These are phyloP conservation scores for Selenia dentaria DNA, from an alignment of 2,888 invertebrate genomes.

Conservation along the genomic window DNA sequence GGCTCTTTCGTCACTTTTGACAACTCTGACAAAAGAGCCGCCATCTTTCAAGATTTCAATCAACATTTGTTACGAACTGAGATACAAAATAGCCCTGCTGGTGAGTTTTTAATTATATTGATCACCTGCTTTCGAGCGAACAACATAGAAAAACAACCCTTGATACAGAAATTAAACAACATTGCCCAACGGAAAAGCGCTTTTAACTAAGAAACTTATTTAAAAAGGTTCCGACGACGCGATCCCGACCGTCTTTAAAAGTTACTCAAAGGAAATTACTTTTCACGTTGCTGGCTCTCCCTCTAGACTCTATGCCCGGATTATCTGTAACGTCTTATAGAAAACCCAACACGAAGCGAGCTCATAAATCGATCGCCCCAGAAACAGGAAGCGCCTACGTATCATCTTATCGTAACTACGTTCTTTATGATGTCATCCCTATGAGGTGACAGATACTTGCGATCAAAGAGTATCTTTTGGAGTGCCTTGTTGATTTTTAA, in stretches of 20 bases:
- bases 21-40: too few species aligned
- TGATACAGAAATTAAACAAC: background rate
- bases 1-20: too few species aligned
- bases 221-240: slow-evolving; percentile 1
- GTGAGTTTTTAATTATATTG: too few species aligned
- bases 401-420: slow-evolving; percentile 35
- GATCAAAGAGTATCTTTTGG: too few species aligned
- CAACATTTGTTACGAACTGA: too few species aligned
- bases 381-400: slow-evolving; percentile 36
- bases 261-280: slow-evolving; percentile 9
- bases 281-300: slow-evolving; percentile 9
- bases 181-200: background rate
- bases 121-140: too few species aligned
- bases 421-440: slow-evolving; percentile 22
- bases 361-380: slow-evolving; percentile 40
- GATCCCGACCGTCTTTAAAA: slow-evolving; percentile 3
- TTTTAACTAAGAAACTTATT: slow-evolving; percentile 5
- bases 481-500: too few species aligned
- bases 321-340: slow-evolving; percentile 38
- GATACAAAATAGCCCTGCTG: too few species aligned
- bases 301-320: slow-evolving; percentile 12
- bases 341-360: slow-evolving; percentile 33
- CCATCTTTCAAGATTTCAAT: too few species aligned
- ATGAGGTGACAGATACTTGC: slow-evolving; percentile 10
- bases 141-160: background rate